Base-by-base conservation (phyloP, 2,113 vertebrate genomes). In the Phoxinus phoxinus region DNA sequence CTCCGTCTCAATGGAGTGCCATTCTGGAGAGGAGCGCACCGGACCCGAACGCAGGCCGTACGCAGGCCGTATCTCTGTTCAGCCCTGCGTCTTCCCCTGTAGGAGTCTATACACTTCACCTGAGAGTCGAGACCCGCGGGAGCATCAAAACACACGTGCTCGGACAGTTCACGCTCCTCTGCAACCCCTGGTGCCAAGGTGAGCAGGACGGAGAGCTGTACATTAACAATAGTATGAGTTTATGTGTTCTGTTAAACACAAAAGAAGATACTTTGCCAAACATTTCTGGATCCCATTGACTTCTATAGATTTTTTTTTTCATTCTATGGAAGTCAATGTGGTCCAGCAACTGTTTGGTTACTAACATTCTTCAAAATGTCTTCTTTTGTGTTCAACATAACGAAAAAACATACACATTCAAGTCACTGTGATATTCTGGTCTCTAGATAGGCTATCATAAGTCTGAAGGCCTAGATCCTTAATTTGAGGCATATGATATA, bases 111-210 rank as follows among this genome's bases (percentile, higher is more conserved):
- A 79, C 44, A 1, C 90, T 95, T 0, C 77, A 91, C 58, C 32
- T 95, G 75, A 51, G 7, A 13, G 59, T 89, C 23, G 41, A 77
- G 67, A 84, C 85, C 5, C 56, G 51, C 32, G 1, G 1, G 0
- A 5, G 30, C 17, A 19, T 58, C 23, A 82, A 4, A 82, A 75
- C 1, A 15, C 48, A 51, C 3, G 56, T 11, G 0, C 15, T 65
- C 0, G 88, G 91, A 25, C 81, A 67, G 61, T 92, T 95, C 59
- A 83, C 81, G 19, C 87, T 95, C 76, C 93, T 95, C 61, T 95
- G 89, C 88, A 95, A 95, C 82, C 94, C 95, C 65, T 95, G 94
- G 94, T 94, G 93, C 69, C 27, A 4, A 25, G 91, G 95, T 95
- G 82, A 56, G 53, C 19, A 7, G 53, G 19, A 21, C 1, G 17